Evolutionary conservation across 1,140 invertebrate species (phyloP).

Genomic region (Zaprionus tsacasi): DNA sequence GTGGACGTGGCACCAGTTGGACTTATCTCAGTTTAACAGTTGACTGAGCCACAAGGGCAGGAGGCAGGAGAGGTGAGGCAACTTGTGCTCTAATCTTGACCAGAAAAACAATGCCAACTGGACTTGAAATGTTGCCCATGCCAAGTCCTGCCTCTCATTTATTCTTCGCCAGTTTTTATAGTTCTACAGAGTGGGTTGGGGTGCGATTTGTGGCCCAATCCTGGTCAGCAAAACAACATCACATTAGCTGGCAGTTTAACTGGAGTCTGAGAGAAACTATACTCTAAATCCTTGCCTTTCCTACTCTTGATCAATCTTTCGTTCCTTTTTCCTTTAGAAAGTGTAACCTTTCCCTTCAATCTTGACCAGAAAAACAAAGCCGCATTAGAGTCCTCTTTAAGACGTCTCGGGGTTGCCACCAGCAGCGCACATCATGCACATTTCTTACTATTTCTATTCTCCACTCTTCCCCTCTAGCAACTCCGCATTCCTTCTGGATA

Average conservation of each 20-base stretch:
- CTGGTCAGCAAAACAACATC: background rate
- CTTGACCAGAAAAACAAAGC: background rate
- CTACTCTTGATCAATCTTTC: background rate
- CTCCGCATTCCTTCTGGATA: background rate
- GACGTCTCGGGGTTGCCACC: background rate
- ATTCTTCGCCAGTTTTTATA: background rate
- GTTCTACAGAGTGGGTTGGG: too few species aligned
- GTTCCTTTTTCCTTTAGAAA: too few species aligned
- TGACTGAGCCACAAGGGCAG: conserved; percentile 24
- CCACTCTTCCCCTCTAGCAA: background rate
- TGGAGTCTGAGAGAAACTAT: background rate
- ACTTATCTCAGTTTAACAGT: conserved; percentile 64
- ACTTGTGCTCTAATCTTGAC: background rate
- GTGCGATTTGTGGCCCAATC: background rate
- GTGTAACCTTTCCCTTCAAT: too few species aligned
- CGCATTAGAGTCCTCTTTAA: background rate
- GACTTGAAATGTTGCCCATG: background rate
- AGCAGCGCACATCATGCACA: background rate
- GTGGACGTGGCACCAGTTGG: background rate
- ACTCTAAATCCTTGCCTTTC: too few species aligned
- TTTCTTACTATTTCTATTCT: background rate
- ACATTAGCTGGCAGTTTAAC: background rate
- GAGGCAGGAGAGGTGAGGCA: background rate
- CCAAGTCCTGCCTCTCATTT: background rate
- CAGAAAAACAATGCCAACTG: background rate